Evolutionary conservation across 2,113 vertebrate genomes (phyloP).

Genomic region (Rhea pennata): DNA sequence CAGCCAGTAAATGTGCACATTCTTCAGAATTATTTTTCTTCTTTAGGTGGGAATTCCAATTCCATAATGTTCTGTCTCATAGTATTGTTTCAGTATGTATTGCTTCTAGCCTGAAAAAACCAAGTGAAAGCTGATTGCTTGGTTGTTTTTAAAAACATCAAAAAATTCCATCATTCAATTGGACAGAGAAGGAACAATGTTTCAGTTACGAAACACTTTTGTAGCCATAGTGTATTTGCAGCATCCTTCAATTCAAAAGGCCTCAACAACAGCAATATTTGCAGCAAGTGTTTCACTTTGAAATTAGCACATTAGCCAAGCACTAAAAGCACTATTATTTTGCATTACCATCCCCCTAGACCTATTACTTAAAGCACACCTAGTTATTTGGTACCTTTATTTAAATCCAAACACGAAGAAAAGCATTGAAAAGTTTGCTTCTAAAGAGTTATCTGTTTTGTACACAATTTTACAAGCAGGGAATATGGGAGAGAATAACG

Average conservation of each 20-base stretch:
- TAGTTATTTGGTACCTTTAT: neutral
- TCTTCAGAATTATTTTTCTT: neutral
- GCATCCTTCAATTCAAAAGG: neutral
- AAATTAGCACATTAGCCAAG: neutral
- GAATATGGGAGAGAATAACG: neutral
- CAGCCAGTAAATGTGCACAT: neutral
- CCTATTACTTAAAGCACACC: neutral
- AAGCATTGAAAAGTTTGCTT: neutral
- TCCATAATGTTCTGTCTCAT: neutral
- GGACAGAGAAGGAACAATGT: neutral
- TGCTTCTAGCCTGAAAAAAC: neutral
- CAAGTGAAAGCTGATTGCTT: neutral
- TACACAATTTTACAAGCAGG: rapidly evolving
- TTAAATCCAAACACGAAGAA: neutral
- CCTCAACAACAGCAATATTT: neutral
- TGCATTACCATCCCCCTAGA: neutral
- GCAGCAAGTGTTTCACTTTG: neutral
- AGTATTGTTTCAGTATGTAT: neutral
- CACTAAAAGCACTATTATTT: neutral
- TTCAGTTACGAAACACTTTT: neutral
- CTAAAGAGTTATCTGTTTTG: neutral
- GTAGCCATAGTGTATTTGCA: neutral
- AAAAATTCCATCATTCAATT: neutral
- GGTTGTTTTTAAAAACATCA: neutral
- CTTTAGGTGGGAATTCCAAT: neutral